Evolutionary conservation across 2,888 invertebrate genomes (phyloP).

Genomic region (Ctenicera cuprea): DNA sequence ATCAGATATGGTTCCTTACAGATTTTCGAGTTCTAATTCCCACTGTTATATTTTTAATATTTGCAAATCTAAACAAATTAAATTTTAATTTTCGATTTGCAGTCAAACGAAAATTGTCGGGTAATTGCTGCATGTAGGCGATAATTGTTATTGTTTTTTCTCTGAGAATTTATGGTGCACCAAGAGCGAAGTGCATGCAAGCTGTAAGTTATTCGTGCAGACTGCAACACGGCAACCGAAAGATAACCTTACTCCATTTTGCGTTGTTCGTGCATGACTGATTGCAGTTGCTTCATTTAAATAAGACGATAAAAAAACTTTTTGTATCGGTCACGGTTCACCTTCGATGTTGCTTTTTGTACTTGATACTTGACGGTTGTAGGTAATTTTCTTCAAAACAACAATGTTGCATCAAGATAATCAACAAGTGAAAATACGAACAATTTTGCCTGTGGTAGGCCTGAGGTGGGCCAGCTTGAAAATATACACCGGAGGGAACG

Average conservation of each 20-base stretch:
- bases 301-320: slow-evolving; percentile 31
- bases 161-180: slow-evolving; percentile 10
- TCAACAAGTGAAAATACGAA: no score
- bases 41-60: no score
- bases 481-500: no score
- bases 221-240: slow-evolving; percentile 23
- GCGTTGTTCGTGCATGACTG: slow-evolving; percentile 42
- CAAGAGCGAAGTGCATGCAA: slow-evolving; percentile 33
- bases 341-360: slow-evolving; percentile 22
- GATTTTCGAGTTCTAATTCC: no score
- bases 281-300: slow-evolving; percentile 42
- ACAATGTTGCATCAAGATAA: background rate
- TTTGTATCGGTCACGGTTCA: slow-evolving; percentile 35
- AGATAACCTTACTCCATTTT: slow-evolving; percentile 44
- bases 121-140: background rate
- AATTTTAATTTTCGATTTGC: no score
- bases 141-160: slow-evolving; percentile 11
- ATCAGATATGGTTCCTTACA: no score
- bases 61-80: no score
- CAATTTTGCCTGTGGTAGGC: no score
- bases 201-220: slow-evolving; percentile 26
- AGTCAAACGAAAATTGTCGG: no score
- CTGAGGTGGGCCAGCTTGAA: no score
- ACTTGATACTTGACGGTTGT: background rate
- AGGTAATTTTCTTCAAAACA: slow-evolving; percentile 8